phyloP scores from a whole-genome alignment of 2,113 vertebrate genomes.

The Gallinago undulata region DNA sequence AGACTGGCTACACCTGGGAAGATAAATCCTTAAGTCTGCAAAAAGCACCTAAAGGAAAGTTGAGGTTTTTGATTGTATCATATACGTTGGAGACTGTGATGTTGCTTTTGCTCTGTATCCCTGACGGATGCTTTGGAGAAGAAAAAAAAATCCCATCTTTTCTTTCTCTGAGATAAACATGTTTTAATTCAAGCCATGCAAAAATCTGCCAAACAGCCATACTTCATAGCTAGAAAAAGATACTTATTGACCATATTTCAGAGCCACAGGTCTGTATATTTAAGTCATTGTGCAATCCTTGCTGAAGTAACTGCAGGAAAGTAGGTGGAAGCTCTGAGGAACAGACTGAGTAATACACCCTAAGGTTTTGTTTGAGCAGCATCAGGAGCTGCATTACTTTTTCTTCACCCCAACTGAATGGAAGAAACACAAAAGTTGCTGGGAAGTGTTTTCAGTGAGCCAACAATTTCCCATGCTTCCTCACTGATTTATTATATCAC shows the following conservation, averaged over 20 bases:
- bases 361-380: not conserved
- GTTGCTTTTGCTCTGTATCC: not conserved
- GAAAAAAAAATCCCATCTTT: not conserved
- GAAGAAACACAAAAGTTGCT: not conserved
- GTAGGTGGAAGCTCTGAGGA: not conserved
- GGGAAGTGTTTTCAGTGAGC: not conserved
- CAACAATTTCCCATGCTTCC: not conserved
- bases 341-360: not conserved
- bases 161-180: not conserved
- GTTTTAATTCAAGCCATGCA: not conserved
- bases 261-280: not conserved
- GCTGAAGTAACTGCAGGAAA: not conserved
- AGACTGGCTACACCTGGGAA: not conserved
- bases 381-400: not conserved
- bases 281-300: not conserved
- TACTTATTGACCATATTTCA: not conserved
- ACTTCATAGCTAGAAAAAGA: not conserved
- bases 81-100: not conserved
- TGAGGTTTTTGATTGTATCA: not conserved
- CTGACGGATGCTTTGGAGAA: fast-evolving
- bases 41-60: not conserved
- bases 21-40: not conserved
- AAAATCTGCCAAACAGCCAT: not conserved
- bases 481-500: not conserved
- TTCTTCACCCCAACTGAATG: not conserved